Evolutionary conservation across 2,888 invertebrate species (phyloP), one percentile per base, ranked within the genome.

Genomic region (Xestia ashworthii): DNA sequence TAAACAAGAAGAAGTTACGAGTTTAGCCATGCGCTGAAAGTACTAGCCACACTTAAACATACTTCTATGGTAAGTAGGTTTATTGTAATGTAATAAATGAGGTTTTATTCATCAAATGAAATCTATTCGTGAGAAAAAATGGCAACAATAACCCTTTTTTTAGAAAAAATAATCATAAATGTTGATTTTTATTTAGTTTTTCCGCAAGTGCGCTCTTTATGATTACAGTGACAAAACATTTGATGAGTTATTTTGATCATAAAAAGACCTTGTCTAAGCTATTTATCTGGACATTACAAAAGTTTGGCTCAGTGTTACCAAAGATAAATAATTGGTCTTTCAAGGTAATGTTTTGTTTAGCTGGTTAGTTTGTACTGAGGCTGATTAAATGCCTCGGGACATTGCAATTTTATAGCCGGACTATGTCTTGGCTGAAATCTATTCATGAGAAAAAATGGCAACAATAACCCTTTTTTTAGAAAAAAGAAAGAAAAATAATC

Each of bases 321-420:
- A 58, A 72, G 19, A 32, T 14, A 25, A 66, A 44, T 32, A 22
- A 46, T 44, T 22, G 14, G 14, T 25, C 0, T 19, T 74, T 0
- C 25, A 67, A 41, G 46, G 41, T 25, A 16, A 16, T 12, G 25
- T 12, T 79, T 9, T 46, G 25, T 44, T 48, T 41, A n/a, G 50
- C 16, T 62, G n/a, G 2, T 38, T 71, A 46, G 19, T 60, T n/a
- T 32, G 41, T 32, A 38, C 48, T 41, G 32, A 32, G 50, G 32
- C 16, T n/a, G 38, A 44, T 44, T 14, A 60, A 50, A 60, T 67
- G 16, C 50, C 6, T 41, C 14, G 0, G 25, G 19, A 25, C 25
- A 6, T 38, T 12, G 6, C n/a, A 82, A 22, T 75, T n/a, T 50
- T 50, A 81, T 48, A n/a, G 46, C 11, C 19, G 3, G 1, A 38